phyloP scores from a whole-genome alignment of 2,113 vertebrate genomes.

The Gymnarchus niloticus region DNA sequence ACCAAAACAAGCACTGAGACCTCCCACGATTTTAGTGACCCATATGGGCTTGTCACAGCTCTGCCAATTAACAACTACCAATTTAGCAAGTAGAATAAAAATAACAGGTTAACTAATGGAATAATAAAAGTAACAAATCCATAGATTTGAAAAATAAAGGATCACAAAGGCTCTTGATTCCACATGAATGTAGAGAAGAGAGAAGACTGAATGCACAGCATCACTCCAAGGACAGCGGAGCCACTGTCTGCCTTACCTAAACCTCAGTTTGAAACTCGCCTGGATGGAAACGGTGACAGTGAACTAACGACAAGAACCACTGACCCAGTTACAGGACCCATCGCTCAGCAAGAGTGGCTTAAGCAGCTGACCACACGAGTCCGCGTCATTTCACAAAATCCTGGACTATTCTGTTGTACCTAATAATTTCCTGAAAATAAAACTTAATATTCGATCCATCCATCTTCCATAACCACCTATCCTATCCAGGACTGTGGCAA shows the following conservation, averaged over 20 bases:
- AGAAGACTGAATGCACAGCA: too few relatives aligned
- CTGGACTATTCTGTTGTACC: background rate
- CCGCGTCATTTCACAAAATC: too few relatives aligned
- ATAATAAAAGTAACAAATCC: background rate
- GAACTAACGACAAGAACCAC: too few relatives aligned
- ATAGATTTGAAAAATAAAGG: background rate
- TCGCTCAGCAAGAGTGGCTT: too few relatives aligned
- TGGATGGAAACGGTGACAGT: too few relatives aligned
- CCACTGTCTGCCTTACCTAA: too few relatives aligned
- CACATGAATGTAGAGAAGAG: background rate
- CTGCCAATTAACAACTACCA: background rate
- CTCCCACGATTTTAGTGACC: slow-evolving; percentile 14
- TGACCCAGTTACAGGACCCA: too few relatives aligned
- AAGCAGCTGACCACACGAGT: too few relatives aligned
- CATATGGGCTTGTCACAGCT: background rate
- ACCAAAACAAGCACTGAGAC: background rate
- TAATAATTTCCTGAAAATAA: background rate
- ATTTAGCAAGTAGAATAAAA: background rate
- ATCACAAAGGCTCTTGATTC: background rate
- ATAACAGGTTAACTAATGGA: background rate
- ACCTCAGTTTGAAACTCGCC: too few relatives aligned
- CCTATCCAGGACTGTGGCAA: background rate
- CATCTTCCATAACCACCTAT: background rate
- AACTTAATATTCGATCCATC: background rate
- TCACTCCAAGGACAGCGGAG: too few relatives aligned